Conservation (phyloP, 2,888 invertebrate genomes). For the Baronia brevicornis region DNA sequence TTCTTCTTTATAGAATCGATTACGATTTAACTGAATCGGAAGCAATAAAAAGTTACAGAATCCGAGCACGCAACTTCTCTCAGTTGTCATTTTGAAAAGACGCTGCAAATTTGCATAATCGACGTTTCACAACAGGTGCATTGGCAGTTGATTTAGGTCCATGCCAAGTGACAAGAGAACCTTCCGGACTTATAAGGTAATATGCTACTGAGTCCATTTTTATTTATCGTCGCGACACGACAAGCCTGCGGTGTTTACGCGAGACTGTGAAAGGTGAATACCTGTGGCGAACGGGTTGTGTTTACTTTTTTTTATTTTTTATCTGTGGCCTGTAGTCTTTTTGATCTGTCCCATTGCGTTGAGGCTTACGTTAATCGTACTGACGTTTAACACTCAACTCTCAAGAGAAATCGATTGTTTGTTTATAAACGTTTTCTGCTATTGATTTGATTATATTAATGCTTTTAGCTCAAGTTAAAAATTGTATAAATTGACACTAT, state of each 20-base stretch:
- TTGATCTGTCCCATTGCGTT: constrained; percentile 6
- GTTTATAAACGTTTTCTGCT: too few species aligned
- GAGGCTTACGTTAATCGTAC: constrained; percentile 1
- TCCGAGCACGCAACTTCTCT: too few species aligned
- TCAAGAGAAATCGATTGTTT: too few species aligned
- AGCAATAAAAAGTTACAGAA: too few species aligned
- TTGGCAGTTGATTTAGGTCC: constrained; percentile 68
- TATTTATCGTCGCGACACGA: constrained; percentile 50
- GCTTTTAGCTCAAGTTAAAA: too few species aligned
- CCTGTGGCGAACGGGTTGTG: constrained; percentile 3
- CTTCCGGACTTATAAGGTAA: constrained; percentile 58
- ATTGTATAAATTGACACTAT: too few species aligned
- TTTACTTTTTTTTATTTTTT: constrained; percentile 11
- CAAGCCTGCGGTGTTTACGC: constrained; percentile 27
- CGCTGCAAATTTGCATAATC: constrained; percentile 65
- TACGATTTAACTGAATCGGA: too few species aligned
- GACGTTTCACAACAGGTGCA: constrained; percentile 70
- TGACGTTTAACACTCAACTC: constrained; percentile 3
- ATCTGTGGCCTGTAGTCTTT: neutral
- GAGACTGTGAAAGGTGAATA: constrained; percentile 17
- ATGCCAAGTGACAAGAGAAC: constrained; percentile 51
- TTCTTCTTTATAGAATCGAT: too few species aligned
- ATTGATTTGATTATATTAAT: too few species aligned
- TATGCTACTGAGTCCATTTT: constrained; percentile 50
- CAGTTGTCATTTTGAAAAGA: too few species aligned